Evolutionary conservation across 2,888 invertebrate species (phyloP).

Genomic region (Tricholauxania praeusta): DNA sequence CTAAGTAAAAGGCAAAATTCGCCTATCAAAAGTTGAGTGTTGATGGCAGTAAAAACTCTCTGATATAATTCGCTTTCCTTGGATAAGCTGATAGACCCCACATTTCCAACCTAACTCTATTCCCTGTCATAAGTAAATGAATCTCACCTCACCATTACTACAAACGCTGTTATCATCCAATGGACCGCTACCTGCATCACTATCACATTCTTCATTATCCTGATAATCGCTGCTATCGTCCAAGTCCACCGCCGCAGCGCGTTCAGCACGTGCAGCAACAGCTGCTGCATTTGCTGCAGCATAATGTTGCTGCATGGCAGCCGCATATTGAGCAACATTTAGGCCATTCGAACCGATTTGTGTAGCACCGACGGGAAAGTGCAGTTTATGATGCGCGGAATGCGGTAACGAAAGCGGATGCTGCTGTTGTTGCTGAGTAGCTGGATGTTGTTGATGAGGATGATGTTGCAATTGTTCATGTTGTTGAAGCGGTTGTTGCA

Average conservation of each 20-base stretch:
- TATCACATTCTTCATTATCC: constrained; percentile 64
- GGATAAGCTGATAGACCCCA: no score
- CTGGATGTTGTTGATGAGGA: constrained; percentile 42
- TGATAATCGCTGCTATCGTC: constrained; percentile 65
- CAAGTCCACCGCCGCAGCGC: constrained; percentile 57
- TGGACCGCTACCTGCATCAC: constrained; percentile 60
- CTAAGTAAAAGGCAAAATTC: no score
- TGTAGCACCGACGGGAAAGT: constrained; percentile 57
- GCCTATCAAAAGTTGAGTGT: no score
- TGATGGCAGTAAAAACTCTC: no score
- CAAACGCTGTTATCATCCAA: constrained; percentile 66
- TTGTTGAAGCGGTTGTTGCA: constrained; percentile 40
- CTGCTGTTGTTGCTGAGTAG: constrained; percentile 23
- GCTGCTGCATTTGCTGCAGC: constrained; percentile 60
- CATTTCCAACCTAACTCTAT: no score
- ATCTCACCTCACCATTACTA: constrained; percentile 67
- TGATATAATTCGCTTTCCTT: no score
- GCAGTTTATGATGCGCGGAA: constrained; percentile 56
- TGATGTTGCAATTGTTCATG: constrained; percentile 42
- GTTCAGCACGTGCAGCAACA: constrained; percentile 57
- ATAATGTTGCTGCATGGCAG: constrained; percentile 64
- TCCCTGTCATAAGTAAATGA: constrained; percentile 50
- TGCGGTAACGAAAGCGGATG: constrained; percentile 31
- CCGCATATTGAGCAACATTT: constrained; percentile 63
- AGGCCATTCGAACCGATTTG: constrained; percentile 60